Evolutionary conservation across 2,113 vertebrate species (phyloP).

Genomic region (Naja naja): DNA sequence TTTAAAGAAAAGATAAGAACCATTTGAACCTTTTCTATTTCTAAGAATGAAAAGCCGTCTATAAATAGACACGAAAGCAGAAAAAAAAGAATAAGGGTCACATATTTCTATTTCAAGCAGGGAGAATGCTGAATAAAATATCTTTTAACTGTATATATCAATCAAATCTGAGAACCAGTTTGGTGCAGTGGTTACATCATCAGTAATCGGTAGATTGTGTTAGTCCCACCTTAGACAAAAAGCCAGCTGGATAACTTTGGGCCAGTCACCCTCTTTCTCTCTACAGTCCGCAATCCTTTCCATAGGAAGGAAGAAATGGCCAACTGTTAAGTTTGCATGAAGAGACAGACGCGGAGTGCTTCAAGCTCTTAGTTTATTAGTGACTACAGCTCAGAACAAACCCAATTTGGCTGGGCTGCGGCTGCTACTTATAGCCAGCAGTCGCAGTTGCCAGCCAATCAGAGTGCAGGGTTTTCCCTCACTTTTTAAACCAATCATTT

Average conservation of each 20-base stretch:
- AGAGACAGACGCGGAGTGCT: too few relatives aligned
- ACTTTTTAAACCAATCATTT: too few relatives aligned
- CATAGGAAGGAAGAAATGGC: not conserved
- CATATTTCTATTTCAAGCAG: slow-evolving; percentile 23
- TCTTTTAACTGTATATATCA: not conserved
- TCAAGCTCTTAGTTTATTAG: too few relatives aligned
- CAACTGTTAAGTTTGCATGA: too few relatives aligned
- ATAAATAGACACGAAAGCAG: slow-evolving; percentile 23
- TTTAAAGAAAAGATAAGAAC: slow-evolving; percentile 51
- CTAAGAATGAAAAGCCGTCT: slow-evolving; percentile 40
- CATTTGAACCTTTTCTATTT: slow-evolving; percentile 49
- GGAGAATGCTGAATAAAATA: not conserved
- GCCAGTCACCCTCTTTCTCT: not conserved
- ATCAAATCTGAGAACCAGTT: not conserved
- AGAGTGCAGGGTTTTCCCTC: too few relatives aligned
- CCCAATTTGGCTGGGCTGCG: too few relatives aligned
- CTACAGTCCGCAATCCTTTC: not conserved
- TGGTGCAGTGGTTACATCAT: not conserved
- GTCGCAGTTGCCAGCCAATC: too few relatives aligned
- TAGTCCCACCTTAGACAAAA: not conserved
- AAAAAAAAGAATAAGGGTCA: slow-evolving; percentile 18
- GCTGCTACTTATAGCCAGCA: too few relatives aligned
- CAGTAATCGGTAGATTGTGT: not conserved
- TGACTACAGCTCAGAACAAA: too few relatives aligned
- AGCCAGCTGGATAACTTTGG: not conserved